Evolutionary conservation across 2,888 invertebrate species (phyloP), one percentile per base, ranked within the genome.

Genomic region (Drosophila nr. medialis): DNA sequence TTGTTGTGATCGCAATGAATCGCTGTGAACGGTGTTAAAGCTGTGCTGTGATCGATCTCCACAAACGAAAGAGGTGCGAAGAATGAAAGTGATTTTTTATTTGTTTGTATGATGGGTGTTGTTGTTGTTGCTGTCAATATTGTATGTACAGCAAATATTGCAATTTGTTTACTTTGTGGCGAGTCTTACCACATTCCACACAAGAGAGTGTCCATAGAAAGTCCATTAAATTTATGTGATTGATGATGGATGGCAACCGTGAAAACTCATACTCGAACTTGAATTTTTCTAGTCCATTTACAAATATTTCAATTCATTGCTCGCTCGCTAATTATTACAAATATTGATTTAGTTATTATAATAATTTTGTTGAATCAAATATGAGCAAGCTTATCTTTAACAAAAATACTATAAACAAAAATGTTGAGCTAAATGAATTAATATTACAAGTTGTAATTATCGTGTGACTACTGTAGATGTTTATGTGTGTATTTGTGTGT

Each of bases 41-140:
- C 55, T 27, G 27, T 40, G 67, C 64, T 77, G 55, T 42, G 72
- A 77, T 83, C 70, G 78, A 58, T 74, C 76, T 50, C 55, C 50
- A 58, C 69, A 60, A 75, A 45, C 51, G 64, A 81, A 72, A 29
- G 67, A 90, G 89, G 86, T 86, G 90, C 69, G 86, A 86, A 83
- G 63, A 90, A 72, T 86, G 89, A 90, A 86, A 90, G 87, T 77
- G 73, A 58, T 56, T 64, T 58, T 42, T 50, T 54, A 51, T 62
- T 61, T 60, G 50, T 42, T 64, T 48, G 56, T 54, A 42, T 32
- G 24, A 36, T 51, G 53, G 15, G 34, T 51, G 34, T 45, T 54
- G 34, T 34, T 50, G 50, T 27, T 24, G 11, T 42, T 62, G 45
- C 48, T 34, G 65, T 42, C 30, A 40, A 8, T 30, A 45, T 32